phyloP scores from a whole-genome alignment of 30 jellyfish, hydroid and myxozoan genomes.

The Calvadosia cruxmelitensis region DNA sequence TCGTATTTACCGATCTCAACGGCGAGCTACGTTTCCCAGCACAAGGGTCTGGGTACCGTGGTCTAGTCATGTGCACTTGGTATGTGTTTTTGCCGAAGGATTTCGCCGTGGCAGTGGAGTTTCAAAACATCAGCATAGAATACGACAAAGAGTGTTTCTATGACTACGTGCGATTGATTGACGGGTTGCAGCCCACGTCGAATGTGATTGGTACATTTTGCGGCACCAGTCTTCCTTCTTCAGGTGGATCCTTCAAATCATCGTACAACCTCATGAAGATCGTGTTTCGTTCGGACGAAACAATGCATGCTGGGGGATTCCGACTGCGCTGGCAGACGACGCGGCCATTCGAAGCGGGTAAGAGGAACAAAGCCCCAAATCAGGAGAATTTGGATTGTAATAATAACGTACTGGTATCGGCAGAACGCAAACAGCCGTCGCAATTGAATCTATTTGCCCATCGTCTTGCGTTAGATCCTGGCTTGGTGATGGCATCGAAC shows the following conservation, averaged over 20 bases:
- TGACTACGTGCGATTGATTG: conserved; percentile 61
- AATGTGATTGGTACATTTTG: conserved; percentile 14
- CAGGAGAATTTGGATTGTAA: too few species aligned
- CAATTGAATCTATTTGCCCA: too few species aligned
- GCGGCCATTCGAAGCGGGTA: conserved; percentile 51
- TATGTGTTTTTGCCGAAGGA: conserved; percentile 44
- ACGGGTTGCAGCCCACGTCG: conserved; percentile 35
- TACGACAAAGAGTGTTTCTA: conserved; percentile 45
- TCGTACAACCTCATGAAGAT: conserved; percentile 30
- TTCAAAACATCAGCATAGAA: conserved; percentile 49
- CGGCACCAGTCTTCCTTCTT: neutral
- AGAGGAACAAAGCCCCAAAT: conserved; percentile 3
- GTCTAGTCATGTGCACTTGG: conserved; percentile 54
- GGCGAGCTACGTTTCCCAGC: conserved; percentile 48
- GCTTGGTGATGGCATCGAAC: conserved; percentile 50
- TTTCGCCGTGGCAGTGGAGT: conserved; percentile 53
- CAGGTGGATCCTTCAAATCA: neutral
- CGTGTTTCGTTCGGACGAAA: conserved; percentile 46
- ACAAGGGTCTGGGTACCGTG: conserved; percentile 45
- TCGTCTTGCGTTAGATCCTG: conserved; percentile 81
- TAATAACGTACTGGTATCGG: neutral
- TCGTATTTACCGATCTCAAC: conserved; percentile 11
- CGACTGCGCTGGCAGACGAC: conserved; percentile 50
- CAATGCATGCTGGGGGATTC: conserved; percentile 48
- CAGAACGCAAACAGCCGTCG: too few species aligned